Base-by-base conservation (phyloP, 1,140 invertebrate species). In the Meloidogyne hapla region DNA sequence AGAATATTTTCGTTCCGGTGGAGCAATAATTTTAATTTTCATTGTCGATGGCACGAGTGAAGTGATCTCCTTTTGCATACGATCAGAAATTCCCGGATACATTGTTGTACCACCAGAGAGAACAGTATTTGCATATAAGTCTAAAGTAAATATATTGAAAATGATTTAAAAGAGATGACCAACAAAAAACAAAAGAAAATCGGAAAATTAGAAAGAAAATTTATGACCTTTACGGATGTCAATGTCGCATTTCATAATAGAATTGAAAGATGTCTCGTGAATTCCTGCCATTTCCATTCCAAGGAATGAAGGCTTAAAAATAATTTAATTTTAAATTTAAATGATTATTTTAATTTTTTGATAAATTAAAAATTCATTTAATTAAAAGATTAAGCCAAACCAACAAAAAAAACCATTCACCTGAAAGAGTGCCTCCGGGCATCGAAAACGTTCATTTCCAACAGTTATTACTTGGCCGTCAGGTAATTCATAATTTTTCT, bases 401-500 rank as follows among this genome's bases (percentile, higher is more conserved):
- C n/a, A n/a, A n/a, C n/a, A n/a, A n/a, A n/a, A 1, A 33, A 4
- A 6, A 33, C 9, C 9, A 42, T 12, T 93, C 79, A 94, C 94
- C 89, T 95, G 94, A 93, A 96, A 96, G 76, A 97, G 91, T 81
- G 94, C 94, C 88, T 96, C 94, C 45, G 94, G 94, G 90, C 94
- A 97, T 90, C 95, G 92, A 94, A 98, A 96, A 88, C 95, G 91
- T 89, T 96, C 94, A 89, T 95, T 96, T 82, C 94, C 94, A 87
- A 95, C 95, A 90, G 94, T 96, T 90, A 96, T 96, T 83, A 97
- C 94, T 89, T 94, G 94, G 85, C 93, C 94, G 88, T 95, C 94
- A 84, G 93, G 94, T 86, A 95, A 90, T 89, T 96, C 94, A 88
- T 96, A 96, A 79, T 92, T 93, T 90, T 95, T 95, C 88, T 95